Conservation (phyloP, 2,888 invertebrate genomes). For the Apomyelois bistriatella region DNA sequence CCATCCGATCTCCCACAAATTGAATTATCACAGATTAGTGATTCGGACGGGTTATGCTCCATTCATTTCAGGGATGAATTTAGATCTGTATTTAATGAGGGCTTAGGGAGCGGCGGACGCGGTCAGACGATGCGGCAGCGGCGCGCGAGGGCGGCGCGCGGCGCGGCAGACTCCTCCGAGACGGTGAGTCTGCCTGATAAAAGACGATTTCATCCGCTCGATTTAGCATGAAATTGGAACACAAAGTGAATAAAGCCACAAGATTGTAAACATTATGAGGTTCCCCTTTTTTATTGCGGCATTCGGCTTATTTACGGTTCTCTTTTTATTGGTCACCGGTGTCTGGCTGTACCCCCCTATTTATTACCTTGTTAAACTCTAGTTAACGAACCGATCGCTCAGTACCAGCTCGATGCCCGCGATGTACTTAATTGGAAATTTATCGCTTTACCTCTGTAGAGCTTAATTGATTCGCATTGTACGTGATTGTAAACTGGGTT, state of each 20-base stretch:
- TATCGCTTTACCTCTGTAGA: constrained; percentile 57
- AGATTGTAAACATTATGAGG: constrained; percentile 79
- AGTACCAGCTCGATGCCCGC: constrained; percentile 50
- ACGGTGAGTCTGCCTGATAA: constrained; percentile 76
- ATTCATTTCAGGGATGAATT: constrained; percentile 65
- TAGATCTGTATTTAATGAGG: constrained; percentile 67
- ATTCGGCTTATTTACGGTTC: constrained; percentile 74
- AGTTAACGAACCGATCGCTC: constrained; percentile 71
- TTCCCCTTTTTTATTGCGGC: constrained; percentile 73
- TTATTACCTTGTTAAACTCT: constrained; percentile 78
- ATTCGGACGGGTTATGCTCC: constrained; percentile 58
- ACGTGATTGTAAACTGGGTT: constrained; percentile 45
- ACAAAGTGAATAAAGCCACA: constrained; percentile 80
- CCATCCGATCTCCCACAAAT: constrained; percentile 50
- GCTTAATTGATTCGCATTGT: constrained; percentile 65
- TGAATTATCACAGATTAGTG: constrained; percentile 61
- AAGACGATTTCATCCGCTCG: constrained; percentile 76
- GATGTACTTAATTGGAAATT: constrained; percentile 68
- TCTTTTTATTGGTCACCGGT: constrained; percentile 71
- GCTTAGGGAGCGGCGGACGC: constrained; percentile 31
- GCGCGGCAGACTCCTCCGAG: constrained; percentile 43
- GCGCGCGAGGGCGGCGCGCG: constrained; percentile 22
- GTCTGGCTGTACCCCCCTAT: constrained; percentile 58
- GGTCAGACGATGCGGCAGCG: constrained; percentile 28
- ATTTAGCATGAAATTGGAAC: constrained; percentile 81